phyloP scores from a whole-genome alignment of 92 coral and sea anemone genomes.

The Palythoa grandiflora region DNA sequence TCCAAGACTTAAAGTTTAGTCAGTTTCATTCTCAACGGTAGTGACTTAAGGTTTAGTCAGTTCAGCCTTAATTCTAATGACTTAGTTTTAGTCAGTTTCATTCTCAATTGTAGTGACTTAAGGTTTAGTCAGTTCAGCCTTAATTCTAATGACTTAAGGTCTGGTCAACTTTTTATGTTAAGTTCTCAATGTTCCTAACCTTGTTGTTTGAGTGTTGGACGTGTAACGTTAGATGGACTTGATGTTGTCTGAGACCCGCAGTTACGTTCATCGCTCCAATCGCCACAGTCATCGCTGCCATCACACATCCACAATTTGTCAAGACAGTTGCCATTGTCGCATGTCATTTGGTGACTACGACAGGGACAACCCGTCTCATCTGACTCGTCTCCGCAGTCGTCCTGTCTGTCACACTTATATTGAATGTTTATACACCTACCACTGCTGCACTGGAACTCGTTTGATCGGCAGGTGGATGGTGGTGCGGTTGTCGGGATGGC shows the following conservation, averaged over 20 bases:
- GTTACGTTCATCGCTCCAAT: conserved; percentile 86
- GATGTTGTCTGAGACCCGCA: conserved; percentile 43
- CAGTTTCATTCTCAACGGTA: too few species aligned
- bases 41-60: too few species aligned
- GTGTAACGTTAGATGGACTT: conserved; percentile 1
- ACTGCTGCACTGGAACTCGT: conserved; percentile 74
- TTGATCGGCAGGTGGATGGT: conserved; percentile 42
- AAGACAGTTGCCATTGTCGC: conserved; percentile 83
- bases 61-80: not conserved
- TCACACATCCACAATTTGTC: conserved; percentile 79
- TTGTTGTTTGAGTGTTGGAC: conserved; percentile 13
- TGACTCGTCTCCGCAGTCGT: conserved; percentile 90
- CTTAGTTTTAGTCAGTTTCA: too few species aligned
- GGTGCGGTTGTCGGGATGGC: conserved; percentile 53
- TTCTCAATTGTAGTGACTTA: too few species aligned
- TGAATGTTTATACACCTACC: conserved; percentile 72
- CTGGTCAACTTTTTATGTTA: not conserved
- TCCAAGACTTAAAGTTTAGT: not conserved
- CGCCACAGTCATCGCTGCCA: conserved; percentile 86
- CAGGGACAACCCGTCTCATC: conserved; percentile 94
- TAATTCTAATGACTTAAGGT: not conserved
- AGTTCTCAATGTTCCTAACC: not conserved
- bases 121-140: not conserved
- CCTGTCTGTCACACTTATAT: conserved; percentile 74
- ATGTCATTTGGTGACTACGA: conserved; percentile 58